Base-by-base conservation (phyloP, 2,888 invertebrate genomes). In the Entomobrya multifasciata region DNA sequence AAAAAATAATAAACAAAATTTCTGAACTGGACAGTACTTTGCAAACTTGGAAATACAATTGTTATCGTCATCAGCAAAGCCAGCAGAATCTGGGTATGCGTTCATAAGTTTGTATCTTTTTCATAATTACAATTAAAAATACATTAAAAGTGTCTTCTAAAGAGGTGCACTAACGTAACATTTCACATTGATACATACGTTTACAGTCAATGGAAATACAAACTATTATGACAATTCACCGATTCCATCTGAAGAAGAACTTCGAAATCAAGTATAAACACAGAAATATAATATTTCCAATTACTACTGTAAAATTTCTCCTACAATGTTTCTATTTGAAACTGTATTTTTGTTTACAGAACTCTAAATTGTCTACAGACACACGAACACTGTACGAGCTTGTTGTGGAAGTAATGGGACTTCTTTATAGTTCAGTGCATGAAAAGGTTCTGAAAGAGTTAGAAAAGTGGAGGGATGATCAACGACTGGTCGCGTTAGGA, bases 401-500 rank as follows among this genome's bases (percentile, higher is more conserved):
- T 1, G 1, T 74, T 13, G 30, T 0, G 3, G 52, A 74, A n/a
- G 20, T 22, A 15, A 57, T 77, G 55, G 22, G 0, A 0, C 17
- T n/a, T 8, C 27, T 60, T 8, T n/a, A 8, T 41, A 15, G 36
- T 30, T 6, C n/a, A 20, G 52, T 74, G 1, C 55, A 57, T 57
- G 2, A 27, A 0, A 41, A 1, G 0, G 52, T 67, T n/a, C 13
- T 77, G 1, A 15, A 36, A 0, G 85, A 78, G 36, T 20, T 85
- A 15, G 70, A 78, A 60, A 13, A 1, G 6, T 85, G 67, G 41
- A 55, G 49, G 6, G 70, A 78, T 41, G 67, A 78, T 4, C 85
- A 85, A 27, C 78, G 78, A 0, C 22, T 78, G 15, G 55, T 84
- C 0, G 65, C 55, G 20, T 25, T 84, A 25, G 85, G 85, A 15